Conservation (phyloP, 2,797 vertebrate genomes). For the Molossus molossus region DNA sequence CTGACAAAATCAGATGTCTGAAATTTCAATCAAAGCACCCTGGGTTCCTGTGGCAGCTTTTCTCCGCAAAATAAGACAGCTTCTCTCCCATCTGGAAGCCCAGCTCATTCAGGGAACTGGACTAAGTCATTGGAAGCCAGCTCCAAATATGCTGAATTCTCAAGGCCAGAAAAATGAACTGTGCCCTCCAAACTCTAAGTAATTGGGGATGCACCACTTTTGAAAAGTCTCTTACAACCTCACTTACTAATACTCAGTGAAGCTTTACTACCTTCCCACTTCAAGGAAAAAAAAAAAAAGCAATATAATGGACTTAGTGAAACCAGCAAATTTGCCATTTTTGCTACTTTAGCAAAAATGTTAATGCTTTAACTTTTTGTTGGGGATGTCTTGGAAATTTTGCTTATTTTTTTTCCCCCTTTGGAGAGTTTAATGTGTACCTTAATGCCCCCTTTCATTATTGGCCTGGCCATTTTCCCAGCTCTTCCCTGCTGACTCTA, state of each 20-base stretch:
- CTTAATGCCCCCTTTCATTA: conserved; percentile 86
- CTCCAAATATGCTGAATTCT: conserved; percentile 76
- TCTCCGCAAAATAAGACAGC: conserved; percentile 87
- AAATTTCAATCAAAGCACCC: conserved; percentile 89
- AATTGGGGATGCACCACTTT: conserved; percentile 77
- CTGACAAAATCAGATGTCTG: conserved; percentile 92
- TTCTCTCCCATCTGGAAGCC: conserved; percentile 88
- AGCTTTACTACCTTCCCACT: conserved; percentile 73
- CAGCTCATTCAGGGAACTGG: conserved; percentile 82
- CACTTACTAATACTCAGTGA: conserved; percentile 74
- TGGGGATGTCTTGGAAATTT: conserved; percentile 82
- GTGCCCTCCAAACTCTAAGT: conserved; percentile 82
- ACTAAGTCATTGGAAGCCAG: conserved; percentile 80
- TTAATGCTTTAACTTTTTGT: conserved; percentile 88
- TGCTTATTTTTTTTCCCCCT: conserved; percentile 80
- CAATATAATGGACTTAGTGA: conserved; percentile 66
- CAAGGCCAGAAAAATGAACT: conserved; percentile 71
- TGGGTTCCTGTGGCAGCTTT: conserved; percentile 88
- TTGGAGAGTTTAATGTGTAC: conserved; percentile 84
- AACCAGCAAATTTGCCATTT: conserved; percentile 85
- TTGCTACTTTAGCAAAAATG: conserved; percentile 86
- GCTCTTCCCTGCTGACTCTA: conserved; percentile 85
- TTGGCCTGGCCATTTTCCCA: conserved; percentile 87
- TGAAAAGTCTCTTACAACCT: conserved; percentile 72
- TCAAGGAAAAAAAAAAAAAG: background rate